phyloP scores from a whole-genome alignment of 2,113 vertebrate genomes.

The Cryptotis parvus region DNA sequence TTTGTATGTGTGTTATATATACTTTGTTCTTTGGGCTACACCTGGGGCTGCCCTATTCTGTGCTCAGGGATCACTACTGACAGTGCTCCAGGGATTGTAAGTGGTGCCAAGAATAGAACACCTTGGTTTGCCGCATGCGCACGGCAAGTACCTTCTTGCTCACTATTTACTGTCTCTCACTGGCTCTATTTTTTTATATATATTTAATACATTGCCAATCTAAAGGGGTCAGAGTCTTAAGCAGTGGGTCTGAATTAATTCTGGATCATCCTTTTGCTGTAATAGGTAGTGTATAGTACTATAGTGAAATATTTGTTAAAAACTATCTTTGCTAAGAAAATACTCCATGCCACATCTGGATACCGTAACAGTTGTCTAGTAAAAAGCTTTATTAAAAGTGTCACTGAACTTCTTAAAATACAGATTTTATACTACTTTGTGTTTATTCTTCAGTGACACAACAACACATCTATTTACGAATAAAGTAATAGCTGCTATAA shows the following conservation, averaged over 20 bases:
- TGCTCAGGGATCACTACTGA: no score
- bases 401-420: neutral
- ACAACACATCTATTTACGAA: neutral
- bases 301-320: neutral
- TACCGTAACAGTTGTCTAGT: neutral
- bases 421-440: neutral
- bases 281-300: neutral
- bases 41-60: no score
- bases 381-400: neutral
- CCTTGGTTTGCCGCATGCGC: no score
- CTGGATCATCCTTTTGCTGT: neutral
- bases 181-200: constrained; percentile 20
- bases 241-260: neutral
- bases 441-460: constrained; percentile 6
- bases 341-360: neutral
- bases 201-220: constrained; percentile 31
- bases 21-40: no score
- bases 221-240: neutral
- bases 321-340: neutral
- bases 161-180: neutral
- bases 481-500: neutral
- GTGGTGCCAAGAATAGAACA: no score
- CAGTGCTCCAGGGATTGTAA: no score
- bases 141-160: no score
- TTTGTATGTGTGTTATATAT: no score